These are phyloP conservation scores for Lampris incognitus DNA, from an alignment of 2,113 vertebrate species.

Conservation along the genomic window DNA sequence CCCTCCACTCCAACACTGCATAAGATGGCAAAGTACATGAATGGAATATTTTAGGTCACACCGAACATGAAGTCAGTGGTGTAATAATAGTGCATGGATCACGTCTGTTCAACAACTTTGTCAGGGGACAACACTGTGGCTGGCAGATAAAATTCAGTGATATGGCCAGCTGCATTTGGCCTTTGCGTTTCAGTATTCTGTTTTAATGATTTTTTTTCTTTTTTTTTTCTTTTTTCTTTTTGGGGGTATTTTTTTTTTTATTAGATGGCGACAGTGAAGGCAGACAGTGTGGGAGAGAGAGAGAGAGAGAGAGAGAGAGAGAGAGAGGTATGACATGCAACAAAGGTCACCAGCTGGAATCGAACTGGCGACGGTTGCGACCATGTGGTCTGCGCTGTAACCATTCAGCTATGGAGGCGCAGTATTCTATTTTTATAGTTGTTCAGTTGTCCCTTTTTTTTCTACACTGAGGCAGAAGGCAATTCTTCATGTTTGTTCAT, in stretches of 20 bases:
- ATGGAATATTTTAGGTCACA: neutral
- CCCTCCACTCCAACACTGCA: neutral
- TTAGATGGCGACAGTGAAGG: no score
- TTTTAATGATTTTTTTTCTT: neutral
- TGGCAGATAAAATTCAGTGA: neutral
- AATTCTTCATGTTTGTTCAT: neutral
- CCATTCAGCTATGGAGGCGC: no score
- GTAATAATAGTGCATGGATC: neutral
- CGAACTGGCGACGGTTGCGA: no score
- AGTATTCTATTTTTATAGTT: no score
- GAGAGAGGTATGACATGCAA: no score
- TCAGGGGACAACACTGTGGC: neutral
- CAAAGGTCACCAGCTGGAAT: no score
- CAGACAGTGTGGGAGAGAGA: no score
- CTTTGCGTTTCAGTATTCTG: neutral
- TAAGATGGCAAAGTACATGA: neutral
- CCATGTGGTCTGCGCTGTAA: no score
- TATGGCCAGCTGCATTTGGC: neutral
- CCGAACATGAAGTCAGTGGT: slow-evolving; percentile 8
- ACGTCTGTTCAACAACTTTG: neutral
- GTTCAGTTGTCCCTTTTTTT: no score
- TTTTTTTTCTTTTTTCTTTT: neutral
- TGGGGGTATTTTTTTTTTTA: neutral
- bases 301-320: no score
- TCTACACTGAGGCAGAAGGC: no score